Evolutionary conservation across 2,113 vertebrate genomes (phyloP), one percentile per base, ranked within the genome.

Genomic region (Arothron firmamentum): DNA sequence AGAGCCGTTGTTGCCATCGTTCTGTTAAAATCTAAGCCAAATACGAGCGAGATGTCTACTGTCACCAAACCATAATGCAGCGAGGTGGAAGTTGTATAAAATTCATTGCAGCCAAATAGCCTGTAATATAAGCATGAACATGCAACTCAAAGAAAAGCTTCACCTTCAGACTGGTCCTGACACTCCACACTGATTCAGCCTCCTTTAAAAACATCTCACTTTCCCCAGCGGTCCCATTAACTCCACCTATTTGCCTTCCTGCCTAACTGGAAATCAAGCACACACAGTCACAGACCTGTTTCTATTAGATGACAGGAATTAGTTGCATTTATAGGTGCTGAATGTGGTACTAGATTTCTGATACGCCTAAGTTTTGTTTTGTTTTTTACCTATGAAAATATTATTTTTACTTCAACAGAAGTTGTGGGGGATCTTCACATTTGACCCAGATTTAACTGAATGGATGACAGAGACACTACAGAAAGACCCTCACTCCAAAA

Each of bases 1-100:
- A 99, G 89, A 56, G 94, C 91, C 61, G 94, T 90, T 20, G 93
- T 92, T 14, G 94, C 92, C 94, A 94, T 92, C 75, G 28, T 60
- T 64, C 28, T 68, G 63, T 16, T 38, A 49, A 42, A 13, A 0
- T 17, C 20, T 55, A 16, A 41, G 14, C 41, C 18, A 55, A 65
- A 38, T 7, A 38, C 9, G 2, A 38, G 34, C 34, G 34, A 11
- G 34, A 9, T 38, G 34, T 12, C 34, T 48, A 15, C 3, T 45
- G 61, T 79, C 38, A 71, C 23, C 31, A 67, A 70, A 75, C 21
- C 67, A 76, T 80, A 5, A 18, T 70, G 45, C 0, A 34, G 28
- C 21, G 5, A 38, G 34, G 20, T 34, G 52, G 45, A 63, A 42
- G n/a, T 11, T 8, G 1, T 38, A n/a, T n/a, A 28, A 62, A 20